Evolutionary conservation across 2,888 invertebrate genomes (phyloP).

Genomic region (Stenchaetothrips biformis): DNA sequence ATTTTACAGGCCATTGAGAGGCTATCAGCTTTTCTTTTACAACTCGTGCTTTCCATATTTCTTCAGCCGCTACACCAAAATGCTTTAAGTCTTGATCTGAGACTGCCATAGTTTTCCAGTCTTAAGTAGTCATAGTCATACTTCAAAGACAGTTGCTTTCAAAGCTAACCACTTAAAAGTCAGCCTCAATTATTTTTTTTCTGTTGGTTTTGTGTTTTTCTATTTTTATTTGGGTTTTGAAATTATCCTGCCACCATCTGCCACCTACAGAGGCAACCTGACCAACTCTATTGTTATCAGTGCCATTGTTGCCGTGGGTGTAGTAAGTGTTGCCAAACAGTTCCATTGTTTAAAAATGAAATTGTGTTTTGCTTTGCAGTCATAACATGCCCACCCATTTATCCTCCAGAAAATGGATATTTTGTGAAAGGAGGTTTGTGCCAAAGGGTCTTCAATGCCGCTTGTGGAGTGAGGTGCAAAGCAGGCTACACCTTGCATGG

Average conservation of each 20-base stretch:
- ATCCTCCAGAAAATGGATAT: slow-evolving; percentile 60
- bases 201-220: background rate
- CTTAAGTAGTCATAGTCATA: too few species aligned
- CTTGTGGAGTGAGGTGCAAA: slow-evolving; percentile 62
- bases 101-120: background rate
- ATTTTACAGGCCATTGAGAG: slow-evolving; percentile 27
- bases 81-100: slow-evolving; percentile 36
- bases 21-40: slow-evolving; percentile 23
- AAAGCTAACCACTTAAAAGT: too few species aligned
- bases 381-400: slow-evolving; percentile 56
- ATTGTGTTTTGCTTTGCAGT: slow-evolving; percentile 42
- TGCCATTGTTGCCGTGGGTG: background rate
- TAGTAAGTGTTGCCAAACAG: background rate
- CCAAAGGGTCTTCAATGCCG: slow-evolving; percentile 61
- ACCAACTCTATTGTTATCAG: background rate
- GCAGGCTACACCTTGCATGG: slow-evolving; percentile 55
- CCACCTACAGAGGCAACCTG: background rate
- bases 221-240: background rate
- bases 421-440: slow-evolving; percentile 56
- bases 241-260: background rate
- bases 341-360: background rate
- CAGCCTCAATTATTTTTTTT: too few species aligned
- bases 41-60: slow-evolving; percentile 36
- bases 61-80: slow-evolving; percentile 39
- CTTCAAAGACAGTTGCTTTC: too few species aligned